Evolutionary conservation across 1,140 invertebrate genomes (phyloP), one percentile per base, ranked within the genome.

Genomic region (Drosophila watanabei): DNA sequence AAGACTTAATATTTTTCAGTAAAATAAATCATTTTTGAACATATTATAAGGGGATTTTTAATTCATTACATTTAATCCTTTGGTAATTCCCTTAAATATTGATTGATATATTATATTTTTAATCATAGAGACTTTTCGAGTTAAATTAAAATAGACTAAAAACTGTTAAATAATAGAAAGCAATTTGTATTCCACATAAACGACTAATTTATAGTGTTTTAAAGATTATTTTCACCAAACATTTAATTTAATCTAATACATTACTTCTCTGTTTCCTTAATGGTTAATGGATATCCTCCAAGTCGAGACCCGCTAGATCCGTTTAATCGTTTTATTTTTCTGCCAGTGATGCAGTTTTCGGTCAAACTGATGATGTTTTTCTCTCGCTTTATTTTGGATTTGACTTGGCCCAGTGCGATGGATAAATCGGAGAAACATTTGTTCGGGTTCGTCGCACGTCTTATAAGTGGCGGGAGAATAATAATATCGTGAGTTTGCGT

Each of bases 361-460:
- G 60, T 62, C 37, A 54, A 66, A 46, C 63, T 48, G 61, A 39
- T 59, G 64, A 66, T 75, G n/a, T 81, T 63, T 51, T 37, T 49
- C 10, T 7, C 28, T 2, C 20, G 46, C 41, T 58, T 79, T 61
- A 60, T 51, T 71, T 73, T 43, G 68, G 68, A 51, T 73, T 73
- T 61, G 46, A 45, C 30, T 73, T 73, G 70, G 70, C 70, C 70
- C 70, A 73, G 68, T 73, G 45, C 70, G 68, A 60, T 39, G 68
- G 64, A 72, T 71, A 39, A 73, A 71, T 72, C 69, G 52, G 39
- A 52, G 46, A 75, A 54, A 76, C 49, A 73, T 59, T 73, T 73
- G 69, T 88, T 83, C 64, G 59, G 86, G 66, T 80, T 88, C 84
- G 80, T 83, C 80, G 65, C 76, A 76, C 81, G 68, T 88, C 77